Base-by-base conservation (phyloP, 2,888 invertebrate genomes). In the Aethes cnicana region DNA sequence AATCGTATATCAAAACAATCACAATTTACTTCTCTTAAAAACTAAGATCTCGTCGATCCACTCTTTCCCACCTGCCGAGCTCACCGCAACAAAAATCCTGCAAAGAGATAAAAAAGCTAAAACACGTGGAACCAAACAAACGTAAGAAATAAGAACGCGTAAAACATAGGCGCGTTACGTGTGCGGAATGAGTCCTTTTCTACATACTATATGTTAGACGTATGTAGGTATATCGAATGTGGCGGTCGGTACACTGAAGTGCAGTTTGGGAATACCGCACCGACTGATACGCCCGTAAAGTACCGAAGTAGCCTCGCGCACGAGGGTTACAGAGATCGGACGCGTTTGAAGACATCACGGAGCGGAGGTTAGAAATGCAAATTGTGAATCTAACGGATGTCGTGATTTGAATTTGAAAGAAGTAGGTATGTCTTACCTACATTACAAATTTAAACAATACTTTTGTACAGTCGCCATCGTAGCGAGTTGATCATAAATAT, bases 261-360 rank as follows among this genome's bases (percentile, higher is more conserved):
- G 88, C 87, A 87, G 85, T 89, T 88, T 81, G 88, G 88, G 88
- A 89, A 88, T 89, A 88, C 87, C 81, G 84, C 83, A 86, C 81
- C 84, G 81, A 78, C 87, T 85, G 87, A 89, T 88, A 87, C 78
- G 78, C 76, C 77, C 28, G 82, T 86, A 87, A 88, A 85, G 77
- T 79, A 81, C 74, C 64, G 64, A 64, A 46, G 52, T 52, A 46
- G 68, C 65, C 48, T 54, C 54, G 69, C 52, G 52, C 58, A 73
- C 68, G 68, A 49, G 77, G 63, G 58, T 36, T 50, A 18, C 23
- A 14, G 41, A 14, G 41, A 20, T 7, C 26, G 43, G 68, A 69
- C 61, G 46, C 47, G 56, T 72, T 64, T 46, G 46, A 54, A 63
- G 66, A 74, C 55, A 42, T n/a, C n/a, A n/a, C n/a, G n/a, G n/a